These are phyloP conservation scores for Plumapathes pennacea DNA, from an alignment of 92 coral and sea anemone species.

Conservation along the genomic window DNA sequence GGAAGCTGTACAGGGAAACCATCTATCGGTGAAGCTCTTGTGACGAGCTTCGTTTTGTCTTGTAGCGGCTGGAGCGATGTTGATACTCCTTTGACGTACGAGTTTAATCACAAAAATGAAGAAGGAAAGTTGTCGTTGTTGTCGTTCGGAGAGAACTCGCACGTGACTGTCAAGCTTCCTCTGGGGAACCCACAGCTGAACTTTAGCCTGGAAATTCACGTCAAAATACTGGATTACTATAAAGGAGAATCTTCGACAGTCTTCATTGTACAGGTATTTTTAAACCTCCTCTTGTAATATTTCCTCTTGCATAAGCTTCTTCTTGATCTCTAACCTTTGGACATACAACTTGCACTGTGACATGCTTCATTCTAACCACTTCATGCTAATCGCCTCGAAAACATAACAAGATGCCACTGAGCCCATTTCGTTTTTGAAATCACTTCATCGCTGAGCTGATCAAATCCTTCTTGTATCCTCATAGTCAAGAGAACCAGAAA, in stretches of 20 bases:
- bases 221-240: constrained; percentile 20
- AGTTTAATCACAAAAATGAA: constrained; percentile 25
- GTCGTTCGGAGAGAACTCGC: constrained; percentile 17
- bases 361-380: too few relatives aligned
- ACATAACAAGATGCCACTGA: too few relatives aligned
- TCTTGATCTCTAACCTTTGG: too few relatives aligned
- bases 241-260: constrained; percentile 15
- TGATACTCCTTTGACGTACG: constrained; percentile 47
- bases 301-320: too few relatives aligned
- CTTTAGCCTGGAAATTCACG: constrained; percentile 34
- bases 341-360: too few relatives aligned
- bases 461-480: neutral
- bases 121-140: constrained; percentile 21
- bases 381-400: too few relatives aligned
- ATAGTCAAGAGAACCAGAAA: constrained; percentile 40
- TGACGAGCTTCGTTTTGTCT: constrained; percentile 26
- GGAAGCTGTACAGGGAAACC: constrained; percentile 43
- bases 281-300: neutral
- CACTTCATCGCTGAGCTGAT: too few relatives aligned
- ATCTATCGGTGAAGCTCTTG: constrained; percentile 26
- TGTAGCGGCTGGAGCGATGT: constrained; percentile 46
- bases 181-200: constrained; percentile 37
- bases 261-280: constrained; percentile 28
- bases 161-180: constrained; percentile 22
- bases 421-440: too few relatives aligned